These are phyloP conservation scores for Indicator maculatus DNA, from an alignment of 2,113 vertebrate species.

Conservation along the genomic window DNA sequence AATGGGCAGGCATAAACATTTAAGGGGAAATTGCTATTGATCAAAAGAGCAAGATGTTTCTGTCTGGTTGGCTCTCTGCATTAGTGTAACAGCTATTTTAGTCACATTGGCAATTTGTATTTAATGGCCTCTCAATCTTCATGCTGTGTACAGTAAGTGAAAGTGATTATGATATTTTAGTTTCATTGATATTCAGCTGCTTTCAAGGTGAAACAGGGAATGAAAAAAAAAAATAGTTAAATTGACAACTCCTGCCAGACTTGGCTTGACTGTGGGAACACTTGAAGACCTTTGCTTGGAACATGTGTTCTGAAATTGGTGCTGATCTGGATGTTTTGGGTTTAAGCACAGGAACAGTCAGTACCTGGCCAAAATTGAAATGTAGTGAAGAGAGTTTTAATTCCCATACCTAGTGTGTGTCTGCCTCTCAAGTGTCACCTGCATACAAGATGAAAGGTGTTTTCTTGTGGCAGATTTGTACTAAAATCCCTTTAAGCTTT, in stretches of 20 bases:
- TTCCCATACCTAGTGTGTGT: slow-evolving; percentile 31
- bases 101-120: slow-evolving; percentile 40
- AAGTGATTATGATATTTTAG: slow-evolving; percentile 43
- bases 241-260: slow-evolving; percentile 11
- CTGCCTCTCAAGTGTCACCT: slow-evolving; percentile 56
- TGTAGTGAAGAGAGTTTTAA: slow-evolving; percentile 63
- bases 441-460: background rate
- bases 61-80: background rate
- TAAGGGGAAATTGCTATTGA: slow-evolving; percentile 40
- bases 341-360: slow-evolving; percentile 64
- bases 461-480: background rate
- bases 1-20: background rate
- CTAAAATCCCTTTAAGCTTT: slow-evolving; percentile 47
- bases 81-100: background rate
- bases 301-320: slow-evolving; percentile 37
- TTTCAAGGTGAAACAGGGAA: slow-evolving; percentile 53
- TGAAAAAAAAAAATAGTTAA: background rate
- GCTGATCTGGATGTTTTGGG: slow-evolving; percentile 43
- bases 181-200: slow-evolving; percentile 68
- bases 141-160: slow-evolving; percentile 2
- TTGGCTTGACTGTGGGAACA: slow-evolving; percentile 34
- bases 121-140: slow-evolving; percentile 23
- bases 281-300: slow-evolving; percentile 43
- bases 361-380: slow-evolving; percentile 40
- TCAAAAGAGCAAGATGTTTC: background rate